Evolutionary conservation across 2,888 invertebrate genomes (phyloP).

Genomic region (Cistogaster globosa): DNA sequence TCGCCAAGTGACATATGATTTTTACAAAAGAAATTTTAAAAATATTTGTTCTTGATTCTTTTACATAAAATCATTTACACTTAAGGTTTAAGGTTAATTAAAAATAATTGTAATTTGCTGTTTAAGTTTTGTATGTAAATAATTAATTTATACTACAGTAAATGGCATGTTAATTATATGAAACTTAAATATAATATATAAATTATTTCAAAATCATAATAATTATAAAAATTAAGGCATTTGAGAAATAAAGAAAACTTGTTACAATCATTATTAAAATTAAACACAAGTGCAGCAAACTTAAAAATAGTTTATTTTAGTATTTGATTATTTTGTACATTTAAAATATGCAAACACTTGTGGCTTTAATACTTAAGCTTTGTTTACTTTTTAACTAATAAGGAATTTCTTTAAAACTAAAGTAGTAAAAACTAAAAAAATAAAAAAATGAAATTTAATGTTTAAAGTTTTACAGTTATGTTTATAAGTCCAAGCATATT

Average conservation of each 20-base stretch:
- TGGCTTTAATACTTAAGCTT: constrained; percentile 50
- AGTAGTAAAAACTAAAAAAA: background rate
- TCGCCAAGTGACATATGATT: too few relatives aligned
- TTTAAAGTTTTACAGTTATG: constrained; percentile 9
- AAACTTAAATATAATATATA: constrained; percentile 21
- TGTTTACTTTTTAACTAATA: constrained; percentile 42
- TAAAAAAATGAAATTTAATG: background rate
- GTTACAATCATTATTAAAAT: constrained; percentile 4
- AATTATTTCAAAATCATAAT: background rate
- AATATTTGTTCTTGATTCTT: too few relatives aligned
- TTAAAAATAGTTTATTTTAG: background rate
- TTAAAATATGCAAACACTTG: constrained; percentile 28
- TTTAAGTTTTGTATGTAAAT: background rate
- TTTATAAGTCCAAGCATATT: constrained; percentile 59
- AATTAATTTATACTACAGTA: constrained; percentile 16
- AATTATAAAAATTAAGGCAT: constrained; percentile 43
- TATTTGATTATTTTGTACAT: constrained; percentile 19
- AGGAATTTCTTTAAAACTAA: constrained; percentile 56
- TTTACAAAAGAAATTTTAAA: too few relatives aligned
- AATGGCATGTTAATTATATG: constrained; percentile 47
- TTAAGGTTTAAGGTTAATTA: too few relatives aligned
- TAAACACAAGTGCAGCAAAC: background rate
- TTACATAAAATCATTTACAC: too few relatives aligned
- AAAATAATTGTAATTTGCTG: too few relatives aligned
- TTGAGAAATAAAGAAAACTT: constrained; percentile 9